Evolutionary conservation across 2,113 vertebrate species (phyloP).

Genomic region (Paracanthobrama guichenoti): DNA sequence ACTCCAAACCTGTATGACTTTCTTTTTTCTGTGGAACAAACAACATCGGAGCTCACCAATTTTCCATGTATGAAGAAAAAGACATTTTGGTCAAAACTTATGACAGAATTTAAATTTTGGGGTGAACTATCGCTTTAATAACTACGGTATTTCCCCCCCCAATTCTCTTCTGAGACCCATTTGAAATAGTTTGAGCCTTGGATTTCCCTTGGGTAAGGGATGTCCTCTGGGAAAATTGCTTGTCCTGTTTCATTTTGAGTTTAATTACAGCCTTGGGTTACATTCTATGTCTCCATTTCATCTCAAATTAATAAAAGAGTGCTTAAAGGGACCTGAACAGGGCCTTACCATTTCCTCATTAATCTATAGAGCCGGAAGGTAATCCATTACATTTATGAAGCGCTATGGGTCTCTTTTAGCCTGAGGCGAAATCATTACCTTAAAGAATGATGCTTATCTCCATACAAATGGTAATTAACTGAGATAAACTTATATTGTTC

Average conservation of each 20-base stretch:
- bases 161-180: not conserved
- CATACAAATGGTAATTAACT: not conserved
- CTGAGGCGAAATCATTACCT: not conserved
- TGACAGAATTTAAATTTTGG: not conserved
- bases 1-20: not conserved
- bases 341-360: conserved; percentile 14
- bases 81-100: not conserved
- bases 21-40: not conserved
- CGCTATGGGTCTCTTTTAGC: conserved; percentile 13
- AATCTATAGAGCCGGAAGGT: not conserved
- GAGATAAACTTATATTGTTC: conserved; percentile 1
- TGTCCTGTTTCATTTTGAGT: conserved; percentile 29
- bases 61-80: not conserved
- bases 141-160: not conserved
- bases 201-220: conserved; percentile 26
- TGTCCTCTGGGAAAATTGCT: not conserved
- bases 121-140: not conserved
- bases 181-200: conserved; percentile 28
- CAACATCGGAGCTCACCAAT: not conserved
- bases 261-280: conserved; percentile 54
- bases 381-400: conserved; percentile 17
- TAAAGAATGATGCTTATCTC: not conserved
- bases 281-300: conserved; percentile 24
- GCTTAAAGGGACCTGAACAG: not conserved
- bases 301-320: conserved; percentile 19